Evolutionary conservation across 1,140 invertebrate species (phyloP).

Genomic region (Macrocentrus cingulum): DNA sequence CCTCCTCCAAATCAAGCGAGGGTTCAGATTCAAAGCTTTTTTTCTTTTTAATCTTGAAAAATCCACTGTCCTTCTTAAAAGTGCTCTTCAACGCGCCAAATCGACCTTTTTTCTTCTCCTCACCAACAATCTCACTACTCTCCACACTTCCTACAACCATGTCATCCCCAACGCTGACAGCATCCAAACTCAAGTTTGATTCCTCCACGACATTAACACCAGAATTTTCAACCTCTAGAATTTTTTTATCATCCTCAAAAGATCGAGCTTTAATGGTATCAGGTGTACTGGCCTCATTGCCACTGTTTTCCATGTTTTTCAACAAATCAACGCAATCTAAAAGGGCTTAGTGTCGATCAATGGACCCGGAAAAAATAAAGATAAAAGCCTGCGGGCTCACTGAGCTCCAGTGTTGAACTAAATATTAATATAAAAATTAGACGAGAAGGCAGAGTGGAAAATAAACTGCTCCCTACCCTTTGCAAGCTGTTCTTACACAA

Average conservation of each 20-base stretch:
- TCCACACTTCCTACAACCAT: neutral
- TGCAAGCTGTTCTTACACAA: conserved; percentile 1
- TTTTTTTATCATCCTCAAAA: conserved; percentile 42
- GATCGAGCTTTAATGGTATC: conserved; percentile 45
- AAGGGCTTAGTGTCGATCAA: too few relatives aligned
- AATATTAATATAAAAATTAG: conserved; percentile 49
- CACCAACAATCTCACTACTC: conserved; percentile 17
- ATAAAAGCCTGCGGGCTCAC: conserved; percentile 30
- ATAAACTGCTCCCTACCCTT: neutral
- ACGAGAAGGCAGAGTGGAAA: neutral
- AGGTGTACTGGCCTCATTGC: conserved; percentile 44
- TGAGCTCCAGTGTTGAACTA: conserved; percentile 36
- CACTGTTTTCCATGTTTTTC: conserved; percentile 42
- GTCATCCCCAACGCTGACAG: conserved; percentile 24
- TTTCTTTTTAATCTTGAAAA: conserved; percentile 45
- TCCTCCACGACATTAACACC: conserved; percentile 38
- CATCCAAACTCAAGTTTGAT: conserved; percentile 50
- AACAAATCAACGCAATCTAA: conserved; percentile 8
- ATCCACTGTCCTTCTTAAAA: conserved; percentile 43
- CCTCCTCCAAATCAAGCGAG: conserved; percentile 11
- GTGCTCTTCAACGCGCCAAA: conserved; percentile 45
- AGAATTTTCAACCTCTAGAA: conserved; percentile 28
- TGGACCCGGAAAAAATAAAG: conserved; percentile 3
- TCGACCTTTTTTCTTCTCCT: conserved; percentile 45
- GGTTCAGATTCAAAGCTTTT: conserved; percentile 24